Evolutionary conservation across 2,888 invertebrate species (phyloP), one percentile per base, ranked within the genome.

Genomic region (Eulithis prunata): DNA sequence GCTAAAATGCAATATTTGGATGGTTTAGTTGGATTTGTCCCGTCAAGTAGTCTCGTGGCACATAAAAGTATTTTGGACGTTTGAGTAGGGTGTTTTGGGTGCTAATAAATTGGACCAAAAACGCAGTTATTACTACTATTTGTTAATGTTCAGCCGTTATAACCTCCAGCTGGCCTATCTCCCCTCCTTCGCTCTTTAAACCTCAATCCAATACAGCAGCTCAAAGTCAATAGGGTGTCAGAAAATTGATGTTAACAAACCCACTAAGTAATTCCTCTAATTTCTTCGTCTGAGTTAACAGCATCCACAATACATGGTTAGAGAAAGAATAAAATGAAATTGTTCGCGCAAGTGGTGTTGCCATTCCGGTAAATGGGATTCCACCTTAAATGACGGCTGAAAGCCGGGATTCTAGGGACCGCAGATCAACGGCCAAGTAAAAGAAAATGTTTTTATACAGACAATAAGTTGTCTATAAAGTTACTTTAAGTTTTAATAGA

Each of bases 291-390:
- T 38, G 47, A 52, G 45, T 58, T 62, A 62, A 46, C 52, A 46
- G 55, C 54, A 46, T 53, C 54, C 28, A 52, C 51, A 66, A 66
- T 58, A 71, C 61, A 65, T 60, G 59, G 60, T 62, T 70, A 68
- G 64, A 59, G 68, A 67, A 74, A 74, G 70, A 76, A 80, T 85
- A 83, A 87, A 87, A 87, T 83, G 81, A 83, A 84, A 85, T 81
- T 79, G 84, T 82, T 79, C 79, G 79, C 81, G 78, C 79, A 82
- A 84, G 83, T 80, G 78, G 77, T 75, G 52, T 36, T 70, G 71
- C 79, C 76, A 79, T 87, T 85, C 75, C 70, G 70, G 76, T 86
- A 21, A 88, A 88, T 86, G 80, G 82, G 79, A 84, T 87, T 81
- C 80, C 79, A 75, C 74, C 76, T 78, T 80, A 81, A 85, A 84